Evolutionary conservation across 2,113 vertebrate species (phyloP).

Genomic region (Lamprologus speciosus): DNA sequence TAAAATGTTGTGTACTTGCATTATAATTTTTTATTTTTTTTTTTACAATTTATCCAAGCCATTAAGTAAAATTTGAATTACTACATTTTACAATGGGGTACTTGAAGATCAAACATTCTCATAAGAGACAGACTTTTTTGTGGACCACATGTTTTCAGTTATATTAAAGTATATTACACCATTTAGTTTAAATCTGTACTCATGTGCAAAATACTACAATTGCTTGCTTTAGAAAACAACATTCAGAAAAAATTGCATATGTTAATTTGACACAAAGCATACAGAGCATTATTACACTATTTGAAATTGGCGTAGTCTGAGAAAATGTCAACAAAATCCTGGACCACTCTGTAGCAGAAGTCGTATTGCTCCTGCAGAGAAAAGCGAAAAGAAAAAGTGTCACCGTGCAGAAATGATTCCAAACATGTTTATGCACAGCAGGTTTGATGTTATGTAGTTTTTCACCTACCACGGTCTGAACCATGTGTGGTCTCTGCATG

Average conservation of each 20-base stretch:
- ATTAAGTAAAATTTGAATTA: neutral
- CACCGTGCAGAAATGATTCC: neutral
- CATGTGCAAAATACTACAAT: slow-evolving; percentile 62
- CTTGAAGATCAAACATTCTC: slow-evolving; percentile 9
- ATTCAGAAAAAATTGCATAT: slow-evolving; percentile 55
- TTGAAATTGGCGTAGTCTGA: slow-evolving; percentile 99
- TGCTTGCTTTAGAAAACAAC: slow-evolving; percentile 51
- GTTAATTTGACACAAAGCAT: neutral
- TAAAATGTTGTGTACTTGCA: neutral
- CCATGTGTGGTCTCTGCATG: slow-evolving; percentile 97
- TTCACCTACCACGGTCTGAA: slow-evolving; percentile 91
- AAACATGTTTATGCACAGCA: neutral
- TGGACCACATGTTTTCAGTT: neutral
- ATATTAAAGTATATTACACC: slow-evolving; percentile 46
- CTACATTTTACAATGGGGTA: neutral
- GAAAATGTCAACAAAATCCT: slow-evolving; percentile 99
- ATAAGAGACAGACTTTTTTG: neutral
- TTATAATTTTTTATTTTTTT: neutral
- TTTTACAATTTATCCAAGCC: neutral
- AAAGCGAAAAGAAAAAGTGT: slow-evolving; percentile 14
- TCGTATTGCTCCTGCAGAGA: slow-evolving; percentile 92
- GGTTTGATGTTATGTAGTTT: neutral
- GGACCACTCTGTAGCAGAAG: slow-evolving; percentile 99
- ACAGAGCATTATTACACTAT: slow-evolving; percentile 68
- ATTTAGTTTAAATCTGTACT: neutral